Evolutionary conservation across 53 echinoderm and acorn worm genomes (phyloP), one percentile per base, ranked within the genome.

Genomic region (Henricia sp.): DNA sequence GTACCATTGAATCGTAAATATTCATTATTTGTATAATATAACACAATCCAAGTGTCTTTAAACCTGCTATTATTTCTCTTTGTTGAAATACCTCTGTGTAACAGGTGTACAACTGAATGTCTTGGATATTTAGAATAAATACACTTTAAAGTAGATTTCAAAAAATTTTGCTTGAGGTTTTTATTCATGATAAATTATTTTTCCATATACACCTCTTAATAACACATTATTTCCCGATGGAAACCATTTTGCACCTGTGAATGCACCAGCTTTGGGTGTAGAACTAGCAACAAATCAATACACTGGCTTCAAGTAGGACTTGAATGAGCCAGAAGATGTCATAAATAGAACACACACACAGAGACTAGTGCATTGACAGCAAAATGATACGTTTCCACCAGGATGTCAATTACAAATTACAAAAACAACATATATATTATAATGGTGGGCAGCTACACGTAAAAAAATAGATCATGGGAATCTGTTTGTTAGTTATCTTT

Each of bases 311-410:
- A 89, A 84, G 82, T 37, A 23, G 38, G 38, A 24, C 75, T 75
- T 72, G 93, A 93, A 84, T 93, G 83, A 71, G 73, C 93, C 82
- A 70, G 59, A 26, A 51, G 26, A 85, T 85, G 88, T 93, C 93
- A 93, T 93, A 43, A 14, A 40, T 74, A 83, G 59, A 56, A 14
- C 42, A 64, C 39, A 44, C 75, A 35, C 55, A 48, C 50, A 83
- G 39, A 57, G 23, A 88, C 82, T 19, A 46, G 20, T 43, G 48
- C 48, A 82, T 67, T 68, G 40, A 6, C 71, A 71, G 62, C 50
- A 80, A 80, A 80, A 80, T 11, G 44, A 52, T 1, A 16, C 34
- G 80, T 80, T 80, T 80, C 50, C 13, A 50, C 46, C 3, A 20
- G 65, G 34, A 50, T 11, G 24, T 25, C 25, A 17, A 3, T 23